Conservation (phyloP, 2,797 vertebrate species). For the Tinamus major region DNA sequence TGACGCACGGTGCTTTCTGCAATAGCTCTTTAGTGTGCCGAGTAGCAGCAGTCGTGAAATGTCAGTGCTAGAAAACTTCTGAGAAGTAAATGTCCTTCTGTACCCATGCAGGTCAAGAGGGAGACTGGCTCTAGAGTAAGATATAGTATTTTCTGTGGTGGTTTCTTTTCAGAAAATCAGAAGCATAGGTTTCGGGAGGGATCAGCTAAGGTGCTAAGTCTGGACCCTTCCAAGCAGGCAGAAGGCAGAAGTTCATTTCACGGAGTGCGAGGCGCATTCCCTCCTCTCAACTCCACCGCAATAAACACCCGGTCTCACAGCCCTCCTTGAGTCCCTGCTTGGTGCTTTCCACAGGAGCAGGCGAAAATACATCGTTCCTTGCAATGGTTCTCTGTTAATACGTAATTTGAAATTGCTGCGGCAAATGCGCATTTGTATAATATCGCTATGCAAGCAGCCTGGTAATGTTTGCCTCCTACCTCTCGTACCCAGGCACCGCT, state of each 20-base stretch:
- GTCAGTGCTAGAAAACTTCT: constrained; percentile 34
- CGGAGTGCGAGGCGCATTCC: neutral
- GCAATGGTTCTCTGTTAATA: constrained; percentile 44
- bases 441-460: constrained; percentile 43
- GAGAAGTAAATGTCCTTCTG: constrained; percentile 30
- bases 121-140: constrained; percentile 33
- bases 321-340: neutral
- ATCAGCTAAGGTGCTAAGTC: neutral
- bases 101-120: constrained; percentile 32
- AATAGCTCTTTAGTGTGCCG: neutral
- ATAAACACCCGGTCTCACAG: neutral
- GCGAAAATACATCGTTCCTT: neutral
- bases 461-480: constrained; percentile 35
- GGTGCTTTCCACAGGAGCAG: neutral
- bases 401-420: neutral
- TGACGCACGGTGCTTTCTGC: neutral
- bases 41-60: constrained; percentile 36
- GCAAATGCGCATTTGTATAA: neutral
- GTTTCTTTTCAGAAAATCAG: constrained; percentile 22
- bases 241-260: neutral
- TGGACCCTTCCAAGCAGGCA: neutral
- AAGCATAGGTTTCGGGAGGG: neutral
- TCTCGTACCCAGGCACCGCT: constrained; percentile 56
- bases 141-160: constrained; percentile 5
- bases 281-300: neutral